Evolutionary conservation across 2,113 vertebrate genomes (phyloP), one percentile per base, ranked within the genome.

Genomic region (Malurus melanocephalus): DNA sequence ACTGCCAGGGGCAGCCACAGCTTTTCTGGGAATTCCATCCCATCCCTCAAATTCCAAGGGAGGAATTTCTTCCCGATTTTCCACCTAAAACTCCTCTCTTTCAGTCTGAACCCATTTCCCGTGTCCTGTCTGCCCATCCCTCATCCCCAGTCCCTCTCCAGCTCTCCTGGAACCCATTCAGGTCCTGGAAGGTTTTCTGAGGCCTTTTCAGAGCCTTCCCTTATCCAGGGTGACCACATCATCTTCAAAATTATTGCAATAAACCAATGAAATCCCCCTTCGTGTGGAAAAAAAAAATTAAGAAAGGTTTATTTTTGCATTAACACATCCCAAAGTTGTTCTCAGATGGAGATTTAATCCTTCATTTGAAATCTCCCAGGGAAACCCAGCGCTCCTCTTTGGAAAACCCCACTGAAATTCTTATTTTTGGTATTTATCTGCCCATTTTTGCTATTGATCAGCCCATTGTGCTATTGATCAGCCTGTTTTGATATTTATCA

Each of bases 231-330:
- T 20, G 49, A 56, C 35, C 9, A 1, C 1, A 15, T 20, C 38
- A 30, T 3, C 56, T 84, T 77, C 38, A 62, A 85, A 11, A 17
- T 9, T 17, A 9, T 42, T 35, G 53, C n/a, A 59, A 28, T 6
- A 46, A 78, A 67, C 6, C 10, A 30, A 14, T 38, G 59, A 7
- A 21, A 76, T 62, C 26, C 8, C 8, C 53, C 24, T 73, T n/a
- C 9, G 2, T n/a, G 33, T 7, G 11, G 24, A 11, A 2, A 23
- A 1, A 22, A 6, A 38, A 64, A 9, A 1, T 11, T 11, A 38
- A 26, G 21, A 23, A 11, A 17, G 13, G 3, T 3, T 77, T 19
- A n/a, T 72, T 9, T 83, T 69, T 8, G 43, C 35, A 45, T 46
- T 19, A n/a, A 46, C 28, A 17, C 7, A 26, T 71, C 62, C 43